phyloP scores from a whole-genome alignment of 2,113 vertebrate genomes.

The Pimephales promelas region DNA sequence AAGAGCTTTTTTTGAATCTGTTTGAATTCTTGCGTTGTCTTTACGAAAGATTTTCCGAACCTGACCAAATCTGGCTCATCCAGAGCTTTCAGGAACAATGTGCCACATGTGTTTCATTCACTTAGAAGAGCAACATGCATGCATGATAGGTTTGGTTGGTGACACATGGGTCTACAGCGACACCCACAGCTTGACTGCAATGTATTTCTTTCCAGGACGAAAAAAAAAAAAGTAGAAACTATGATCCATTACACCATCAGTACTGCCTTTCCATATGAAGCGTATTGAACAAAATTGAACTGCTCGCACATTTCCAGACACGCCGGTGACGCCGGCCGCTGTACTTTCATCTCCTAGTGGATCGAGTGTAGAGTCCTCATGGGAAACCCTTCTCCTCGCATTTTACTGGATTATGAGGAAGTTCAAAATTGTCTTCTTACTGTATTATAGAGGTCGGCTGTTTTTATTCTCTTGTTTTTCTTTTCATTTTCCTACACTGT shows the following conservation, averaged over 20 bases:
- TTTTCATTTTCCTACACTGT: slow-evolving; percentile 72
- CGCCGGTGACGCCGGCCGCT: slow-evolving; percentile 50
- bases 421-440: slow-evolving; percentile 62
- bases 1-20: slow-evolving; percentile 48
- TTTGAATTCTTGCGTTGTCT: slow-evolving; percentile 43
- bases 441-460: slow-evolving; percentile 67
- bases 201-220: slow-evolving; percentile 43
- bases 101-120: slow-evolving; percentile 31
- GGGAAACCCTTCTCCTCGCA: slow-evolving; percentile 57
- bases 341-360: slow-evolving; percentile 51
- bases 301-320: slow-evolving; percentile 48
- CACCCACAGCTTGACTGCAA: slow-evolving; percentile 53
- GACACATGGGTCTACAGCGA: slow-evolving; percentile 51
- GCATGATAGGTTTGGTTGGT: slow-evolving; percentile 45
- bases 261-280: slow-evolving; percentile 55
- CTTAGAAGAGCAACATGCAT: slow-evolving; percentile 49
- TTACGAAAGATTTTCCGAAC: slow-evolving; percentile 59
- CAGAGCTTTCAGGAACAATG: slow-evolving; percentile 62
- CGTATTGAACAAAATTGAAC: slow-evolving; percentile 48
- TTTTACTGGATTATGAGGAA: slow-evolving; percentile 61
- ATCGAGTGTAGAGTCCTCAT: slow-evolving; percentile 55
- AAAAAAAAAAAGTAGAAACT: slow-evolving; percentile 22
- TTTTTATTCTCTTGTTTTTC: slow-evolving; percentile 68
- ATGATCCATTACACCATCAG: slow-evolving; percentile 50
- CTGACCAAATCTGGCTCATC: slow-evolving; percentile 59